These are phyloP conservation scores for Pterois miles DNA, from an alignment of 2,797 vertebrate genomes.

Conservation along the genomic window DNA sequence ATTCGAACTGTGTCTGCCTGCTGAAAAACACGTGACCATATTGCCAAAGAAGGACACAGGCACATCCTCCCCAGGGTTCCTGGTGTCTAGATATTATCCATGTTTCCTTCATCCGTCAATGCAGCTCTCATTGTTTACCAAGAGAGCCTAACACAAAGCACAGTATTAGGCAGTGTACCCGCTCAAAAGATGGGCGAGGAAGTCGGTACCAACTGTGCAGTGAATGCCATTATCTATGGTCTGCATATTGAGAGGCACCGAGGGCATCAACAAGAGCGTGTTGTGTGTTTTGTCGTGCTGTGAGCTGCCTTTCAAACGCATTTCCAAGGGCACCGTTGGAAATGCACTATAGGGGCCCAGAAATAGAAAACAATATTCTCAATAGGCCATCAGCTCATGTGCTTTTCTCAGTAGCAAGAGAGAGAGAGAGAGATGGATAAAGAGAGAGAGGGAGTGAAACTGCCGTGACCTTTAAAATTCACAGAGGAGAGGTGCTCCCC, in stretches of 20 bases:
- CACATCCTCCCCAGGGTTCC: constrained; percentile 33
- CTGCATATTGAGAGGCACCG: constrained; percentile 75
- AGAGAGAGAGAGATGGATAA: constrained; percentile 42
- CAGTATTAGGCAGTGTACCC: constrained; percentile 59
- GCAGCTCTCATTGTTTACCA: constrained; percentile 69
- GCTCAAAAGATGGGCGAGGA: constrained; percentile 65
- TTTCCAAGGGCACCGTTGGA: constrained; percentile 74
- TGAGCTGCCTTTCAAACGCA: constrained; percentile 71
- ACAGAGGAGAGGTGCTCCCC: constrained; percentile 67
- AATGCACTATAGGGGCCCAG: constrained; percentile 66
- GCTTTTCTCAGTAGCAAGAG: constrained; percentile 62
- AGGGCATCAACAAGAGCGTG: constrained; percentile 72
- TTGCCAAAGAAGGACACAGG: constrained; percentile 24
- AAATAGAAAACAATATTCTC: constrained; percentile 79
- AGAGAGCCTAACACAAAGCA: constrained; percentile 60
- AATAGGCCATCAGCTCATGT: constrained; percentile 72
- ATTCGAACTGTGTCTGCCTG: constrained; percentile 24
- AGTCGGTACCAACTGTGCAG: constrained; percentile 67
- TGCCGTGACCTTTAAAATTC: constrained; percentile 80
- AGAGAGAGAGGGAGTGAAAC: constrained; percentile 47
- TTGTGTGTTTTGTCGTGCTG: constrained; percentile 77
- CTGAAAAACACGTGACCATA: constrained; percentile 56
- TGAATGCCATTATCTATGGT: constrained; percentile 74
- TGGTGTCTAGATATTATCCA: constrained; percentile 48
- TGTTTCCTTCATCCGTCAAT: constrained; percentile 35